phyloP scores from a whole-genome alignment of 2,888 invertebrate species.

The Creontiades dilutus region DNA sequence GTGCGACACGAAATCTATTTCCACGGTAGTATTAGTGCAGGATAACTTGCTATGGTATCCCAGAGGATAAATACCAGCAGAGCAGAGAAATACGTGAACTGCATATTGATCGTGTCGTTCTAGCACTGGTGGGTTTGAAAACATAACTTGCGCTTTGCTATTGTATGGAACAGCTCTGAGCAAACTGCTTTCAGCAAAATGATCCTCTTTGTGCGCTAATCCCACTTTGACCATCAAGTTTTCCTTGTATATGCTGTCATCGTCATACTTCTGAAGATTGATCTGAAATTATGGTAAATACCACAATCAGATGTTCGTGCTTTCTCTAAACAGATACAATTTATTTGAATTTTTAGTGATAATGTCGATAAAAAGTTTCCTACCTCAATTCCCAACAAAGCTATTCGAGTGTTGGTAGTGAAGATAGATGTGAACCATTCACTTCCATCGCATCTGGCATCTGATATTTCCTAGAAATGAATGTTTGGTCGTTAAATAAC shows the following conservation, averaged over 20 bases:
- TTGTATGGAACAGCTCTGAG: slow-evolving; percentile 71
- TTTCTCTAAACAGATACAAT: too few relatives aligned
- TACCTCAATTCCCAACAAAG: slow-evolving; percentile 73
- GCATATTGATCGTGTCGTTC: slow-evolving; percentile 71
- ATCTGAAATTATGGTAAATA: slow-evolving; percentile 58
- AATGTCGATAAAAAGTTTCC: too few relatives aligned
- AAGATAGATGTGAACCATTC: slow-evolving; percentile 74
- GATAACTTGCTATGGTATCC: slow-evolving; percentile 65
- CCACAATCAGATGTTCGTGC: too few relatives aligned
- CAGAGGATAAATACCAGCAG: slow-evolving; percentile 72
- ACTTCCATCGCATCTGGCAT: slow-evolving; percentile 73
- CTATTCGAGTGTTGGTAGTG: slow-evolving; percentile 65
- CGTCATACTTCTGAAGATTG: slow-evolving; percentile 68
- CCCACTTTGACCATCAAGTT: slow-evolving; percentile 73
- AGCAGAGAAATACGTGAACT: slow-evolving; percentile 73
- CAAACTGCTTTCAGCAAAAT: slow-evolving; percentile 72
- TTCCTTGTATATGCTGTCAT: slow-evolving; percentile 71
- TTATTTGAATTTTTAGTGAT: too few relatives aligned
- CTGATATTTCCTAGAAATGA: slow-evolving; percentile 69
- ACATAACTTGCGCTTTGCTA: slow-evolving; percentile 70
- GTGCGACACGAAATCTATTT: slow-evolving; percentile 73
- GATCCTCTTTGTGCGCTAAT: slow-evolving; percentile 70
- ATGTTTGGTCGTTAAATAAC: not conserved
- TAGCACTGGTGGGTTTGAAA: slow-evolving; percentile 61
- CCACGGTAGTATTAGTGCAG: slow-evolving; percentile 58